Evolutionary conservation across 2,797 vertebrate genomes (phyloP), one percentile per base, ranked within the genome.

Genomic region (Rhinophrynus dorsalis): DNA sequence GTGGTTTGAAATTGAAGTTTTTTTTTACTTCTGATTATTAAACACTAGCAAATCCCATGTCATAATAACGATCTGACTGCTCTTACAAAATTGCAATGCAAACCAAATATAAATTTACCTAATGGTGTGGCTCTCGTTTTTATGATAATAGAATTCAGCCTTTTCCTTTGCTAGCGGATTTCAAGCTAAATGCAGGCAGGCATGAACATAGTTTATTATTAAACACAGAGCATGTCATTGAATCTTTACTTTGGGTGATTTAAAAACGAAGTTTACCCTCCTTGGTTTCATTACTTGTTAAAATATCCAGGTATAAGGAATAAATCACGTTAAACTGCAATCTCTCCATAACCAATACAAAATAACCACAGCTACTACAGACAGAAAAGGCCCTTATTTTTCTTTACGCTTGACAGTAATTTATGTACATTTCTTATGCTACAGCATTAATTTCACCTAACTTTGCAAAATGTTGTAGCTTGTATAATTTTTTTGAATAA

Each of bases 281-380:
- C 50, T 33, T 62, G 67, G 67, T 55, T 55, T 60, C 84, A 74
- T 59, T 77, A 80, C 88, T 92, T 89, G 48, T 58, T 73, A 76
- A 77, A 60, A 59, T 32, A 69, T 67, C 79, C 56, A 67, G 51
- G 44, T 75, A 64, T 12, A 68, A 47, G 58, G 42, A 40, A 66
- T 75, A 74, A 67, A 68, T 75, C 74, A 69, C 61, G 76, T 64
- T 63, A 74, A 63, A 30, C 17, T 65, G 45, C 71, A 76, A 74
- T 66, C 71, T 70, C 72, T 72, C 77, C 76, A 78, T 52, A 79
- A 33, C 52, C 61, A 40, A 12, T 40, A 32, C 1, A 7, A 20
- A 61, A 59, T 54, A 61, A 44, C 56, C 33, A 32, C 40, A 48
- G 27, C 26, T 33, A 20, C n/a, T n/a, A n/a, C 47, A 33, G 27